phyloP scores from a whole-genome alignment of 1,140 invertebrate species.

The Archegozetes longisetosus region DNA sequence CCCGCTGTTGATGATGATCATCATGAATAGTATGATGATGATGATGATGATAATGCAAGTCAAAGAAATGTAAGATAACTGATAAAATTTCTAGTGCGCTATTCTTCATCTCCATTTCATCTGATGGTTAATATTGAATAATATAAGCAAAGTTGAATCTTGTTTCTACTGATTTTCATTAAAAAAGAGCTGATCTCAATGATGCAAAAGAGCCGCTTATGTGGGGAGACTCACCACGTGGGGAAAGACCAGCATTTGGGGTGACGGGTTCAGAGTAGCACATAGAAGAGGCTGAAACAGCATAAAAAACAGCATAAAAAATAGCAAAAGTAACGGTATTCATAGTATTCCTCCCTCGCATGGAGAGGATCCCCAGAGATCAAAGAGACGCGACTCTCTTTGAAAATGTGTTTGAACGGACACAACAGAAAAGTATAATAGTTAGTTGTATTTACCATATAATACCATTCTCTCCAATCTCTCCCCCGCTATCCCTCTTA shows the following conservation, averaged over 20 bases:
- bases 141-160: not conserved
- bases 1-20: no score
- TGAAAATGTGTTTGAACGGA: not conserved
- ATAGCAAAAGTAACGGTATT: not conserved
- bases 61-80: no score
- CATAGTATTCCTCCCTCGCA: not conserved
- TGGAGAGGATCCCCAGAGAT: not conserved
- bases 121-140: not conserved
- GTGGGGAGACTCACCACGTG: not conserved
- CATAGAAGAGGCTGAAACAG: not conserved
- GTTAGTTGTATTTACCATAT: not conserved
- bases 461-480: not conserved
- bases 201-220: not conserved
- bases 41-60: no score
- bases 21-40: no score
- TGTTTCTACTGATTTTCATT: not conserved
- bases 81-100: no score
- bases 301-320: not conserved
- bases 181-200: not conserved
- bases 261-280: not conserved
- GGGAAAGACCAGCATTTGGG: not conserved
- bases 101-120: no score
- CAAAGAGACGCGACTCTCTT: not conserved
- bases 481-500: not conserved
- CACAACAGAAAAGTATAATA: not conserved